Percentiles rank a stretch among this genome's conserved stretches.
phyloP scores from a whole-genome alignment of 2,888 invertebrate genomes.

The Dorcus hopei region DNA sequence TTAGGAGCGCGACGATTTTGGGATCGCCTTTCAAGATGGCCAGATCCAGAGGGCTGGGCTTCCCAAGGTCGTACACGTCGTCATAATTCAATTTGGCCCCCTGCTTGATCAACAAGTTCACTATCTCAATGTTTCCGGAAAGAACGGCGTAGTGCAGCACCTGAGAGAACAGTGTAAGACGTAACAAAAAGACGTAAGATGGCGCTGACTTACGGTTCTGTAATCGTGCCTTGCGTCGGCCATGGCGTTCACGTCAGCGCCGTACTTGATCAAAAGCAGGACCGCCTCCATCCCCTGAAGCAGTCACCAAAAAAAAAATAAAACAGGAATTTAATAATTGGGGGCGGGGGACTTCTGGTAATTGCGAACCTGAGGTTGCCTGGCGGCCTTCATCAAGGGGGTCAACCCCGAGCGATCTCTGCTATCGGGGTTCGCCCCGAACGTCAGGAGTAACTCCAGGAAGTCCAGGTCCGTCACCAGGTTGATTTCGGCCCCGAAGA shows the following conservation, averaged over 20 bases:
- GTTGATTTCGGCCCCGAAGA: conserved; percentile 88
- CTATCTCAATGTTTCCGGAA: conserved; percentile 70
- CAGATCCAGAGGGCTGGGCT: conserved; percentile 74
- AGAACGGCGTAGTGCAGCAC: conserved; percentile 84
- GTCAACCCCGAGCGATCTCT: conserved; percentile 83
- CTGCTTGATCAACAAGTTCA: conserved; percentile 76
- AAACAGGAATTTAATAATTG: background rate
- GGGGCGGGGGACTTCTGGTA: no score
- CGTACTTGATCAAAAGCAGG: conserved; percentile 70
- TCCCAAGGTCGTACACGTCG: conserved; percentile 56
- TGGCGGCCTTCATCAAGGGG: conserved; percentile 86
- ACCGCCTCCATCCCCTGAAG: conserved; percentile 72
- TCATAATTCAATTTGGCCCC: conserved; percentile 72
- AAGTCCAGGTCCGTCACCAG: conserved; percentile 80
- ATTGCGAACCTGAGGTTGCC: conserved; percentile 61
- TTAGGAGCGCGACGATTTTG: conserved; percentile 65
- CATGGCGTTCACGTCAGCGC: conserved; percentile 84
- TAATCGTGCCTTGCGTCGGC: conserved; percentile 84
- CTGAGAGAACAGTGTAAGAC: conserved; percentile 20
- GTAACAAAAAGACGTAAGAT: conserved; percentile 2
- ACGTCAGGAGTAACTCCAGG: conserved; percentile 74
- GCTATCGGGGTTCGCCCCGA: conserved; percentile 86
- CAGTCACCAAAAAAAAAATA: conserved; percentile 19
- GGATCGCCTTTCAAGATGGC: conserved; percentile 82
- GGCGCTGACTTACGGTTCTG: conserved; percentile 58